These are phyloP conservation scores for Gopherus evgoodei DNA, from an alignment of 2,113 vertebrate genomes.

Conservation along the genomic window DNA sequence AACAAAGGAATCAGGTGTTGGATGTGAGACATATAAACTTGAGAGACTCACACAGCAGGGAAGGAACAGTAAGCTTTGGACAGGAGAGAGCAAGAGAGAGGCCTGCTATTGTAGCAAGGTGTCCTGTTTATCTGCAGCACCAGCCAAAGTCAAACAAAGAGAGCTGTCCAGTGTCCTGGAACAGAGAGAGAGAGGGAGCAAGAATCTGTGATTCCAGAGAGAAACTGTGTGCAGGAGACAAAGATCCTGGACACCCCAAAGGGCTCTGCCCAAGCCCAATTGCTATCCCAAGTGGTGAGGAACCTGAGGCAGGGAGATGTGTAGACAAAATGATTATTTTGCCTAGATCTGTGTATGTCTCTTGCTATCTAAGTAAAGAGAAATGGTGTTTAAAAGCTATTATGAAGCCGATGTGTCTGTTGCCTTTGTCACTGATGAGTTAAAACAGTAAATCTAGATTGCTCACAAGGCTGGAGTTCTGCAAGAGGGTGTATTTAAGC, in stretches of 20 bases:
- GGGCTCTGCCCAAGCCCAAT: neutral
- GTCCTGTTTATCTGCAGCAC: neutral
- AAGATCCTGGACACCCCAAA: neutral
- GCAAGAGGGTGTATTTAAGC: no score
- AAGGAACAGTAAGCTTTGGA: neutral
- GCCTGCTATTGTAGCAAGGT: neutral
- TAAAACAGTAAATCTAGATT: no score
- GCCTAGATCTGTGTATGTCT: neutral
- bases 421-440: neutral
- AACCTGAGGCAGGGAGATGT: neutral
- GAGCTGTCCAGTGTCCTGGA: neutral
- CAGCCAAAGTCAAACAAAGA: neutral
- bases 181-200: neutral
- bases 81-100: neutral
- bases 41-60: neutral
- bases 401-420: neutral
- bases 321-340: neutral
- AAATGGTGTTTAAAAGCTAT: neutral
- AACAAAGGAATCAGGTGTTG: neutral
- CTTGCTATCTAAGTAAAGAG: neutral
- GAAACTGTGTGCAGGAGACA: neutral
- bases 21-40: neutral
- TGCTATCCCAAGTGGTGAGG: neutral
- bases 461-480: no score
- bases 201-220: neutral